Conservation (phyloP, 2,113 vertebrate species). For the Pseudopodoces humilis region DNA sequence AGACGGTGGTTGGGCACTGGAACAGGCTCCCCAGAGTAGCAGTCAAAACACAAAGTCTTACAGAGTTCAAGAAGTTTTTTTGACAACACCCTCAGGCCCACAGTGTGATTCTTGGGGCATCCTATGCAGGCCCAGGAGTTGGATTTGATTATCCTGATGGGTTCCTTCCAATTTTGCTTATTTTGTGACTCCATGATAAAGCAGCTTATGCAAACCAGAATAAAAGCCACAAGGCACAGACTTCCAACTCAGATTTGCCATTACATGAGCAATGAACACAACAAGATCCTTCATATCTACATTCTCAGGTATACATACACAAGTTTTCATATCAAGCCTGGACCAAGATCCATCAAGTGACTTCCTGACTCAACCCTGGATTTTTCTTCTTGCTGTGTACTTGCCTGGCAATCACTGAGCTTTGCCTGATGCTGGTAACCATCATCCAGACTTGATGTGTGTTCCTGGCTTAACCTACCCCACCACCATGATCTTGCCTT, state of each 20-base stretch:
- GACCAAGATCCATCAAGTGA: not conserved
- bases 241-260: not conserved
- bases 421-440: fast-evolving
- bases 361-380: not conserved
- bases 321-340: not conserved
- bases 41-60: not conserved
- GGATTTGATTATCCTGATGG: not conserved
- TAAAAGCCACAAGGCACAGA: not conserved
- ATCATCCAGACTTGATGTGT: fast-evolving
- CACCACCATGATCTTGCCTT: not conserved
- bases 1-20: fast-evolving
- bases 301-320: not conserved
- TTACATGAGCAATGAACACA: not conserved
- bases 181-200: not conserved
- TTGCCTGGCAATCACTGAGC: fast-evolving
- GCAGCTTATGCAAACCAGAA: not conserved
- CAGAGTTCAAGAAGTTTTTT: not conserved
- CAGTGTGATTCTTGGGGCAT: not conserved
- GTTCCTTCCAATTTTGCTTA: not conserved
- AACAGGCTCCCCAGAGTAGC: not conserved
- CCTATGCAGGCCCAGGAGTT: not conserved
- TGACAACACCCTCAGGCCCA: not conserved
- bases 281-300: fast-evolving
- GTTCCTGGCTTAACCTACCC: not conserved
- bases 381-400: not conserved